These are phyloP conservation scores for Turnix velox DNA, from an alignment of 2,113 vertebrate species.

Conservation along the genomic window DNA sequence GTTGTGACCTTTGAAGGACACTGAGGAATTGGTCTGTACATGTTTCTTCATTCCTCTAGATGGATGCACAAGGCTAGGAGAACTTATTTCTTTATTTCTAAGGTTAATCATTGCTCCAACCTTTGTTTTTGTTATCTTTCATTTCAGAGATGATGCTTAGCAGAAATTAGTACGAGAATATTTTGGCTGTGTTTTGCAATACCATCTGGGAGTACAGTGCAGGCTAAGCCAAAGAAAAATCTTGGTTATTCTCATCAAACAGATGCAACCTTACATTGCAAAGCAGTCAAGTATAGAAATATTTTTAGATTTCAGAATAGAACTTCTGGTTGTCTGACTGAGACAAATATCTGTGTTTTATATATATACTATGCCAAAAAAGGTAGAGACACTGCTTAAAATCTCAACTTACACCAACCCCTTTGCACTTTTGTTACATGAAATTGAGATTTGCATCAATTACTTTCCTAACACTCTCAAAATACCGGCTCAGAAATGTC, in stretches of 20 bases:
- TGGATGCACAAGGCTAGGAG: background rate
- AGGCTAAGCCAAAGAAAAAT: background rate
- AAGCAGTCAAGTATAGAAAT: background rate
- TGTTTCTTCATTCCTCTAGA: background rate
- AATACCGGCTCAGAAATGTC: background rate
- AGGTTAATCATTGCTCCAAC: background rate
- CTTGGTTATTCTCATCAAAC: background rate
- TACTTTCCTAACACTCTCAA: background rate
- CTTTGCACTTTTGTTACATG: background rate
- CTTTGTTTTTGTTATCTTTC: background rate
- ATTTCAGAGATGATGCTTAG: background rate
- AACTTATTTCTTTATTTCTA: background rate
- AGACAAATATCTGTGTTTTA: background rate
- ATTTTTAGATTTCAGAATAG: background rate
- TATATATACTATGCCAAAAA: background rate
- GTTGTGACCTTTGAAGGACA: background rate
- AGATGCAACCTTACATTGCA: background rate
- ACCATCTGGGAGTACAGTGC: background rate
- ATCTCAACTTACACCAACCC: background rate
- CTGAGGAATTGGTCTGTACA: background rate
- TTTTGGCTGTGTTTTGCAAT: background rate
- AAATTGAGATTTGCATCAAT: background rate
- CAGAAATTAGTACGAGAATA: background rate
- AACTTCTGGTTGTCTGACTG: background rate
- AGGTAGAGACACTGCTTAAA: background rate